Evolutionary conservation across 2,113 vertebrate species (phyloP).

Genomic region (Octodon degus): DNA sequence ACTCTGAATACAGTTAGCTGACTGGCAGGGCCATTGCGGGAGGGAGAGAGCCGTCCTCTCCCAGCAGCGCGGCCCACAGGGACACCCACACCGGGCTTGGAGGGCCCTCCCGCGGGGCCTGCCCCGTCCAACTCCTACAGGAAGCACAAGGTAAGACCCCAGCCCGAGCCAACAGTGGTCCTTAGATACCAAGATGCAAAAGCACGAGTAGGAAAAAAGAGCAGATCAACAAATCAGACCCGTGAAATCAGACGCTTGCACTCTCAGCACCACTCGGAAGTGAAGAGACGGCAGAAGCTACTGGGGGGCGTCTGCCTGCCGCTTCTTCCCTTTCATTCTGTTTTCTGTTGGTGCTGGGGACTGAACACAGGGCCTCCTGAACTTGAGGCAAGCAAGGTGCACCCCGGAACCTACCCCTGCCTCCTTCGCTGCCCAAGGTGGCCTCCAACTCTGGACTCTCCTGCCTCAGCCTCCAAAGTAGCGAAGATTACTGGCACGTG

Average conservation of each 20-base stretch:
- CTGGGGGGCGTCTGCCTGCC: too few species aligned
- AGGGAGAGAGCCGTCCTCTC: not conserved
- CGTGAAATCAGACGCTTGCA: not conserved
- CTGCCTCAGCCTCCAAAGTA: not conserved
- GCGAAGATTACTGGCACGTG: not conserved
- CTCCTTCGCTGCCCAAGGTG: not conserved
- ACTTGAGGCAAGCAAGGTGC: not conserved
- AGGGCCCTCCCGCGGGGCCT: not conserved
- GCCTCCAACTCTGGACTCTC: not conserved
- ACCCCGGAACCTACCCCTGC: not conserved
- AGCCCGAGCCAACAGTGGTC: not conserved
- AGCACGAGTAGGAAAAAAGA: not conserved
- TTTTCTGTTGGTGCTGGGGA: not conserved
- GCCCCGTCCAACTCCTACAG: not conserved
- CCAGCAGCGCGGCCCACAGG: not conserved
- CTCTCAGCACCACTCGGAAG: not conserved
- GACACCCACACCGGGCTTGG: not conserved
- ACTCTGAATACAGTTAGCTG: not conserved
- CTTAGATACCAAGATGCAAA: not conserved
- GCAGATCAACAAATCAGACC: not conserved
- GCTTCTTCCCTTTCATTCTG: not conserved
- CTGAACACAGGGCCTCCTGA: not conserved
- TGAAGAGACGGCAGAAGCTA: not conserved
- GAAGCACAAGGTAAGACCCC: not conserved
- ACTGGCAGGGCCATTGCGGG: not conserved